Base-by-base conservation (phyloP, 1,140 invertebrate genomes). In the Drosophila varians region DNA sequence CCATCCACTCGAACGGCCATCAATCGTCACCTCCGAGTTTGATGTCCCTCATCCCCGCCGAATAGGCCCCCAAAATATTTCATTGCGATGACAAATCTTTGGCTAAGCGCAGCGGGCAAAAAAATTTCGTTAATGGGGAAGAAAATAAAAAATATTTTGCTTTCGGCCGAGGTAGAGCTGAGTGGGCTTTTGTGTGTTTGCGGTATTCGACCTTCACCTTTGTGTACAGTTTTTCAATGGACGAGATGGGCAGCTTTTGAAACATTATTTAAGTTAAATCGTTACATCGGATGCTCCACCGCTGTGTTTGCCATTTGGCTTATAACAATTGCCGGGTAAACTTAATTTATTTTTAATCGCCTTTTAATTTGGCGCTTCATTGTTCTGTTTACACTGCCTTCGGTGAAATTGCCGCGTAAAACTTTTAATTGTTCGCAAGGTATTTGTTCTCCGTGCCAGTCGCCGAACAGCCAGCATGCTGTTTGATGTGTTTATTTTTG, bases 321-420 rank as follows among this genome's bases (percentile, higher is more conserved):
- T 83, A 49, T 69, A 76, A 70, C 82, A 87, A 86, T 80, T 69
- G 73, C 55, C 60, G 28, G 53, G 74, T 71, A 87, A 86, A 86
- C 82, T 87, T 87, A 87, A 86, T 86, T 86, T 86, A 86, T 86
- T 86, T 86, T 86, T 87, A 86, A 86, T 86, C 82, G 74, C 74
- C 82, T 74, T 86, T 86, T 80, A 86, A 86, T 87, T 87, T 62
- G 60, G 56, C 45, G 62, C 46, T 69, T 74, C 74, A 52, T 66
- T 74, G 56, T 69, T 70, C 58, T 86, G 82, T 86, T 87, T 87
- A 62, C 56, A 23, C 68, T 58, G 43, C 43, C 57, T 75, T 65
- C 42, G 43, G 40, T 23, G 42, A 74, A 69, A 77, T 74, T 72
- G 74, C 51, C 57, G 64, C 80, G 84, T 77, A 60, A 87, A 86